Percentiles rank a stretch among this genome's conserved stretches.
phyloP scores from a whole-genome alignment of 2,113 vertebrate species.

The Tichodroma muraria region DNA sequence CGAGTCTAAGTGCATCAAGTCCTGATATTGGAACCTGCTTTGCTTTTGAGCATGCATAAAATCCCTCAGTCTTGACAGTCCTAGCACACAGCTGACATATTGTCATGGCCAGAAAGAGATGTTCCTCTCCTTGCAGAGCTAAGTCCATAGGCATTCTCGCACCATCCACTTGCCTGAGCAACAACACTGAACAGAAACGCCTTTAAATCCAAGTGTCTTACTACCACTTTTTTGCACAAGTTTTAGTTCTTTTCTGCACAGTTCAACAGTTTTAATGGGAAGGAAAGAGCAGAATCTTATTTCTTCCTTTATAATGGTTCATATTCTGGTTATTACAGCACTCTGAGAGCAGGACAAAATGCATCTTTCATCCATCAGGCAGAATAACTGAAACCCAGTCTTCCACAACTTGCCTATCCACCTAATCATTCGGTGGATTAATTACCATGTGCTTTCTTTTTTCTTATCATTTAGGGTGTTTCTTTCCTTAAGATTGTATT shows the following conservation, averaged over 20 bases:
- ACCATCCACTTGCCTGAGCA: background rate
- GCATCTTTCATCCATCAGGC: background rate
- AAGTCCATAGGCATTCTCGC: background rate
- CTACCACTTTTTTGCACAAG: background rate
- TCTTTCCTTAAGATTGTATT: background rate
- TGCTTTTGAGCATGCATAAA: background rate
- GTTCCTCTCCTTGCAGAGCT: background rate
- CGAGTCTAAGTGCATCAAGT: background rate
- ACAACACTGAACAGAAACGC: background rate
- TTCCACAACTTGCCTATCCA: background rate
- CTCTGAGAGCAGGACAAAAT: background rate
- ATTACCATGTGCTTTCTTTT: background rate
- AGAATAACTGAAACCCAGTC: background rate
- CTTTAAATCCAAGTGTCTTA: background rate
- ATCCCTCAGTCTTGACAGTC: background rate
- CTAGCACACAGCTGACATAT: background rate
- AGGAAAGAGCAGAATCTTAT: background rate
- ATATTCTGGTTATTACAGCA: background rate
- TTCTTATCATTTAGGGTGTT: background rate
- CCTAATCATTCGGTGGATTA: background rate
- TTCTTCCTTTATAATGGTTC: background rate
- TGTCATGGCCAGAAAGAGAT: background rate
- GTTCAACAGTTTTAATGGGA: background rate
- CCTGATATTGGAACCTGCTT: background rate
- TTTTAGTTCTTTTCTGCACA: background rate